phyloP scores from a whole-genome alignment of 2,797 vertebrate species.

The Bucorvus abyssinicus region DNA sequence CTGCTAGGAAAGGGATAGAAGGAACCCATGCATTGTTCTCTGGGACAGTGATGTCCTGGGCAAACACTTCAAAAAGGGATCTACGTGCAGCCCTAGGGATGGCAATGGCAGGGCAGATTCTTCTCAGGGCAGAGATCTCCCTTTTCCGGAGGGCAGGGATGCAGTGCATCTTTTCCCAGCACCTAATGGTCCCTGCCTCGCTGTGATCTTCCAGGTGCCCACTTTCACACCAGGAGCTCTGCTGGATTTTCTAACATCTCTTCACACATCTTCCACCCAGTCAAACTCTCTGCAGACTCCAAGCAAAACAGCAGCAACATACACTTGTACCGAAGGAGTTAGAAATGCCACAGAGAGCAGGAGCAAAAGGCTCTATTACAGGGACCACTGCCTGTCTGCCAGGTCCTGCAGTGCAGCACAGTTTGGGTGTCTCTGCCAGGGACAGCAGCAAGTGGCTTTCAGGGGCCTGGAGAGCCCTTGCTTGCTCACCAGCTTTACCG shows the following conservation, averaged over 20 bases:
- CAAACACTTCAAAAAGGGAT: not conserved
- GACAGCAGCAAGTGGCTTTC: not conserved
- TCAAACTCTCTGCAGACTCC: not conserved
- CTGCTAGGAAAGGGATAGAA: not conserved
- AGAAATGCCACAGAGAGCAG: not conserved
- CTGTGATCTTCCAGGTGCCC: not conserved
- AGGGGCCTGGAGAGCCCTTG: not conserved
- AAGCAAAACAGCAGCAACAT: not conserved
- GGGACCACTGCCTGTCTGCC: not conserved
- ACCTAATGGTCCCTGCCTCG: not conserved
- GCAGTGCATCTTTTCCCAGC: not conserved
- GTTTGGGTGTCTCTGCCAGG: not conserved
- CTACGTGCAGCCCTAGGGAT: not conserved
- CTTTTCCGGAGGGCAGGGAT: not conserved
- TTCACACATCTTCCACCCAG: not conserved
- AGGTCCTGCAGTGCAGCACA: not conserved
- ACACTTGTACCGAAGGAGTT: not conserved
- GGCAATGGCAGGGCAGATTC: not conserved
- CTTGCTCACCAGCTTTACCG: not conserved
- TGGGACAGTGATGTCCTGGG: not conserved
- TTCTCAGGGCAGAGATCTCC: not conserved
- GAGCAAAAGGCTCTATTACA: not conserved
- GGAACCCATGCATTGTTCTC: not conserved
- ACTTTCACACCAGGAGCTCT: not conserved
- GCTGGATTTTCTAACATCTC: not conserved